These are phyloP conservation scores for Callithrix jacchus DNA, from an alignment of 2,113 vertebrate genomes.

Conservation along the genomic window DNA sequence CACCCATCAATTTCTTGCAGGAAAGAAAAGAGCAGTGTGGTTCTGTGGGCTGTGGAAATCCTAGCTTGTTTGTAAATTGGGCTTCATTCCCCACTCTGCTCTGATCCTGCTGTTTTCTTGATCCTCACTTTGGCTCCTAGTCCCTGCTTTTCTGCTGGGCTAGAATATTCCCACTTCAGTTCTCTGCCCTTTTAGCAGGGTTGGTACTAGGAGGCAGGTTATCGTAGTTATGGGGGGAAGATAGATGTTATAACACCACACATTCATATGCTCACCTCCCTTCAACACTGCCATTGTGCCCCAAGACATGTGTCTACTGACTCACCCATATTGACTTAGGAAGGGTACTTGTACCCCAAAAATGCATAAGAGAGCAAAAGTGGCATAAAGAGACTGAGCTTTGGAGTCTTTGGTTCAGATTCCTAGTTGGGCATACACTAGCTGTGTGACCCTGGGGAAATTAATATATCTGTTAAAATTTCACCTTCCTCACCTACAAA, in stretches of 20 bases:
- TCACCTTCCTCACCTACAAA: background rate
- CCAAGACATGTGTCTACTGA: accelerated
- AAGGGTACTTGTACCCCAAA: background rate
- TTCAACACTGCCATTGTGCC: accelerated
- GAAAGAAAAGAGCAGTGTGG: background rate
- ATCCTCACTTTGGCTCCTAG: accelerated
- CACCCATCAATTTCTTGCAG: accelerated
- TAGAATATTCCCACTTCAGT: accelerated
- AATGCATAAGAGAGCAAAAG: no score
- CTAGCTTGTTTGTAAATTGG: accelerated
- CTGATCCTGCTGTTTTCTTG: accelerated
- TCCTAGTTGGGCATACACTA: accelerated
- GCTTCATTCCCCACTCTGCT: background rate
- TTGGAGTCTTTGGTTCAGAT: background rate
- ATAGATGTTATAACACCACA: background rate
- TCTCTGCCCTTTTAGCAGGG: background rate
- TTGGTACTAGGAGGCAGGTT: background rate
- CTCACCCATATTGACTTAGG: accelerated
- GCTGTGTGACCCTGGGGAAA: background rate
- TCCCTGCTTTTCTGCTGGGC: background rate
- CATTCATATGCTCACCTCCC: accelerated
- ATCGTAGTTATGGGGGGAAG: background rate
- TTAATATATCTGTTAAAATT: background rate
- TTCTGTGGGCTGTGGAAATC: no score
- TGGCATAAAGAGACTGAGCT: no score